Evolutionary conservation across 2,797 vertebrate genomes (phyloP).

Genomic region (Diplodus sargus): DNA sequence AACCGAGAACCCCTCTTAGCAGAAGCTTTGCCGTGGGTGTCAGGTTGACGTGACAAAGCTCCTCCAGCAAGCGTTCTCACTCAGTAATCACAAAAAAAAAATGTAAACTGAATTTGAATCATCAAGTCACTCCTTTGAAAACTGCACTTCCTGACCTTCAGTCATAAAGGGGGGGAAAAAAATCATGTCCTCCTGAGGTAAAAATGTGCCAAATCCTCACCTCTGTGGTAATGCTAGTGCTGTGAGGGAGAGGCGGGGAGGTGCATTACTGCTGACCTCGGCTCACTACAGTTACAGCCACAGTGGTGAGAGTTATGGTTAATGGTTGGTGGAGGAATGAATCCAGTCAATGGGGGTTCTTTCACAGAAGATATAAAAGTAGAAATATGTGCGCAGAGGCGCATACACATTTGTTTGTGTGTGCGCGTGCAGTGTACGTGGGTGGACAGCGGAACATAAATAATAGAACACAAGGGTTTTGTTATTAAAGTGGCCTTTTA

Average conservation of each 20-base stretch:
- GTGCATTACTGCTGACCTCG: slow-evolving; percentile 32
- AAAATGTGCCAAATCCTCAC: slow-evolving; percentile 51
- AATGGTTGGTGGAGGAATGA: slow-evolving; percentile 13
- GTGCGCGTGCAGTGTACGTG: slow-evolving; percentile 11
- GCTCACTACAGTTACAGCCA: slow-evolving; percentile 32
- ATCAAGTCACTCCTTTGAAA: slow-evolving; percentile 29
- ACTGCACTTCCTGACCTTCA: slow-evolving; percentile 15
- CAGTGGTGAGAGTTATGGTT: slow-evolving; percentile 16
- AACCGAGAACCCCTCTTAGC: slow-evolving; percentile 11
- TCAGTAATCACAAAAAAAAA: slow-evolving; percentile 22
- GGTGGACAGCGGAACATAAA: slow-evolving; percentile 63
- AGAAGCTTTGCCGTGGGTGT: slow-evolving; percentile 11
- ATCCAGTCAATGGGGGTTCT: slow-evolving; percentile 26
- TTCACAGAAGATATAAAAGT: slow-evolving; percentile 24
- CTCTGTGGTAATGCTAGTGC: slow-evolving; percentile 30
- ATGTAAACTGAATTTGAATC: slow-evolving; percentile 40
- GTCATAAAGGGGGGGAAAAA: neutral
- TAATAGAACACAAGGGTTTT: slow-evolving; percentile 68
- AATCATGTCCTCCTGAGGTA: slow-evolving; percentile 15
- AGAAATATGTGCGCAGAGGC: slow-evolving; percentile 4
- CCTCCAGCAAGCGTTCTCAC: slow-evolving; percentile 9
- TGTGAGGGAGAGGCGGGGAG: slow-evolving; percentile 44
- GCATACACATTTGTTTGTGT: neutral
- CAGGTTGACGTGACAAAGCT: slow-evolving; percentile 38
- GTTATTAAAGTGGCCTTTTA: slow-evolving; percentile 79